phyloP scores from a whole-genome alignment of 2,797 vertebrate species.

The Phylloscopus collybita region DNA sequence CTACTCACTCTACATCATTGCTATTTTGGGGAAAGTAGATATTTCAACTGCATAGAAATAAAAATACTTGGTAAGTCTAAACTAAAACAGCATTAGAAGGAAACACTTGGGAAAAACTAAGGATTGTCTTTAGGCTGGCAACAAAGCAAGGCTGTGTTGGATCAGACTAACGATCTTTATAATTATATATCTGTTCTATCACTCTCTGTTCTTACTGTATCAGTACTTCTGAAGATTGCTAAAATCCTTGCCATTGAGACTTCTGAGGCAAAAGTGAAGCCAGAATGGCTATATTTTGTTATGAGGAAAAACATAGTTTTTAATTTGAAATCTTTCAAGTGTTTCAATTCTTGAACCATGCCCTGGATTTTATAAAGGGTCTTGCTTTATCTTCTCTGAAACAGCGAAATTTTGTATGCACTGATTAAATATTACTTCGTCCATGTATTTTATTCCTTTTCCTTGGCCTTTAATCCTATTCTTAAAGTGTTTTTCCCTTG shows the following conservation, averaged over 20 bases:
- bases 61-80: not conserved
- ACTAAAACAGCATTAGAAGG: not conserved
- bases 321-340: not conserved
- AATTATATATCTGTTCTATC: not conserved
- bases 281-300: not conserved
- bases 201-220: not conserved
- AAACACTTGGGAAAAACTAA: not conserved
- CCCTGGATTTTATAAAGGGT: not conserved
- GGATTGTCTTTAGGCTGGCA: not conserved
- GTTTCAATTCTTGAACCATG: not conserved
- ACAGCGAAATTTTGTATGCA: not conserved
- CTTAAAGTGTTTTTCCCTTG: not conserved
- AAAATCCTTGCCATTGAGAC: not conserved
- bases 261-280: not conserved
- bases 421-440: not conserved
- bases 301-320: not conserved
- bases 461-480: not conserved
- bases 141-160: not conserved
- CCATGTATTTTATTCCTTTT: not conserved
- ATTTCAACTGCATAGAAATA: not conserved
- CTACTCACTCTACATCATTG: not conserved
- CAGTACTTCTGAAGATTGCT: not conserved
- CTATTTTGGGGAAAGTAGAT: slow-evolving; percentile 9
- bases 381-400: not conserved
- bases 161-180: not conserved